Percentiles rank a stretch among this genome's conserved stretches.
These are phyloP conservation scores for Enhydra lutris DNA, from an alignment of 2,113 vertebrate genomes.

Conservation along the genomic window DNA sequence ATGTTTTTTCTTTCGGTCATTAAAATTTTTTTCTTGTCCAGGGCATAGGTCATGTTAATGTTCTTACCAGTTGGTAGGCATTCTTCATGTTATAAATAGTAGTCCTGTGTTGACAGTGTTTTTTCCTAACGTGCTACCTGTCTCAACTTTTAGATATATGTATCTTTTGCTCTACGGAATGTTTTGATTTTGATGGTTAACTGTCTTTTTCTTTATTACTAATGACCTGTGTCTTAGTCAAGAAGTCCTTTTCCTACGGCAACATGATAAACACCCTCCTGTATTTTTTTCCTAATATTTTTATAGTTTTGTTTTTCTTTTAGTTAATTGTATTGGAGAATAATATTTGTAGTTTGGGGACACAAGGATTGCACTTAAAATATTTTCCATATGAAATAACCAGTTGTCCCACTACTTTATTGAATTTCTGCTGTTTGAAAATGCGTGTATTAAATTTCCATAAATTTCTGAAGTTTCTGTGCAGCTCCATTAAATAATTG, in stretches of 20 bases:
- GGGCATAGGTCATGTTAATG: background rate
- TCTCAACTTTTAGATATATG: background rate
- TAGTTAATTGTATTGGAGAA: background rate
- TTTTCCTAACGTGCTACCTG: background rate
- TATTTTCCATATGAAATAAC: background rate
- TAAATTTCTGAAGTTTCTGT: background rate
- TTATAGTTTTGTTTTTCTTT: background rate
- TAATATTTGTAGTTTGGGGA: background rate
- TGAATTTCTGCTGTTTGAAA: background rate
- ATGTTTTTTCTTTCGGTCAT: background rate
- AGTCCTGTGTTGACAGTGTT: background rate
- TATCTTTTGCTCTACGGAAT: background rate
- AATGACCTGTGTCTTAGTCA: background rate
- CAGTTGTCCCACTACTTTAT: background rate
- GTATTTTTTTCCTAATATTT: background rate
- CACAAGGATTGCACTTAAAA: background rate
- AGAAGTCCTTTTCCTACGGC: background rate
- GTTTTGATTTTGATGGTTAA: constrained; percentile 1
- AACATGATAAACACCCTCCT: background rate
- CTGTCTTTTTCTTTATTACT: background rate
- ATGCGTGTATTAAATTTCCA: background rate
- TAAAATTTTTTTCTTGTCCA: background rate
- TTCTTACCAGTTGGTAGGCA: background rate
- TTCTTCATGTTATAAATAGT: background rate
- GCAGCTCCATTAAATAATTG: background rate